phyloP scores from a whole-genome alignment of 2,888 invertebrate genomes.

The Brenthis ino region DNA sequence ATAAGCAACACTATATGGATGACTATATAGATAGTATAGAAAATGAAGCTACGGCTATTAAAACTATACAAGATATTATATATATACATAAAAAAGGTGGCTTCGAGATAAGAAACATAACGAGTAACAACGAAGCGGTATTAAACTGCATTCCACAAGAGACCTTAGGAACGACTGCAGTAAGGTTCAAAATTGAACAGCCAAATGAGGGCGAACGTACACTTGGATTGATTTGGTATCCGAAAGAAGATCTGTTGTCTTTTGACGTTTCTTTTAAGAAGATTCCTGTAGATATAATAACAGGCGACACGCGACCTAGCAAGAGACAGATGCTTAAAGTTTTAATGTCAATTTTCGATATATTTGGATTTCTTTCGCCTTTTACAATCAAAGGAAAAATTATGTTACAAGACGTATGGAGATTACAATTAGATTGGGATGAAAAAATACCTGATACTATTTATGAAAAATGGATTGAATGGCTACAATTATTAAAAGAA shows the following conservation, averaged over 20 bases:
- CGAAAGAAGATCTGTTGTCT: constrained; percentile 36
- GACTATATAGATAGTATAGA: constrained; percentile 12
- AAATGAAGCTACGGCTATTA: neutral
- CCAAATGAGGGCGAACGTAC: constrained; percentile 37
- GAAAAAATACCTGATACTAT: constrained; percentile 25
- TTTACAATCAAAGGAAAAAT: constrained; percentile 43
- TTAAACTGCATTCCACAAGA: neutral
- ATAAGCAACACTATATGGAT: constrained; percentile 21
- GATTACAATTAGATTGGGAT: constrained; percentile 16
- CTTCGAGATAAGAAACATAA: constrained; percentile 8
- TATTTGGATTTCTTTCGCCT: constrained; percentile 42
- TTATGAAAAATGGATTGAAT: constrained; percentile 23
- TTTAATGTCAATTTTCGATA: constrained; percentile 43
- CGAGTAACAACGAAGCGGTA: neutral
- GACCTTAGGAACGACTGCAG: constrained; percentile 30
- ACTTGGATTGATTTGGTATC: constrained; percentile 43
- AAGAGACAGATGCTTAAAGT: constrained; percentile 39
- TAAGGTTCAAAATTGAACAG: constrained; percentile 39
- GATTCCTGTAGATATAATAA: constrained; percentile 31
- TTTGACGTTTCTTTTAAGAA: constrained; percentile 41
- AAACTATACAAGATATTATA: neutral
- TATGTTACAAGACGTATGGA: constrained; percentile 36
- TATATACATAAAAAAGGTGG: constrained; percentile 14
- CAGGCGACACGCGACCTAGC: constrained; percentile 37
- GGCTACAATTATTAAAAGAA: constrained; percentile 8